Percentiles rank a stretch among this genome's conserved stretches.
phyloP scores from a whole-genome alignment of 2,113 vertebrate genomes.

The Microtus oregoni region DNA sequence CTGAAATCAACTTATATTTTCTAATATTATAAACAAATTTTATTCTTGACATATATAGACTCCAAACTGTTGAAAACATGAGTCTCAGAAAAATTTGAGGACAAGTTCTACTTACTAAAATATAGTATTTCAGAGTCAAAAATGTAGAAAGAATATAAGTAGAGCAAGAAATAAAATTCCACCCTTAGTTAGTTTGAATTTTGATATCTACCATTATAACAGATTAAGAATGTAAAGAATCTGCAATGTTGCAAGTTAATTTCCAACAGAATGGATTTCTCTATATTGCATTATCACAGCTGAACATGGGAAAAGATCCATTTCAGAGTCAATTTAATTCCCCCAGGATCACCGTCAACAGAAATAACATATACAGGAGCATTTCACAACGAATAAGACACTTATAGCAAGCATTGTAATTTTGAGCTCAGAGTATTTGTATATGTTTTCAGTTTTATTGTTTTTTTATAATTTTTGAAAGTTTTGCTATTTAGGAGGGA shows the following conservation, averaged over 20 bases:
- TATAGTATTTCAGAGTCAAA: not conserved
- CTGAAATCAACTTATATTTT: slow-evolving; percentile 27
- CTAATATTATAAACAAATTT: slow-evolving; percentile 2
- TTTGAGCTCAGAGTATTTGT: slow-evolving; percentile 31
- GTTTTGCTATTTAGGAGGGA: not conserved
- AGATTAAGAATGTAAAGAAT: slow-evolving; percentile 9
- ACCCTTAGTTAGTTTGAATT: not conserved
- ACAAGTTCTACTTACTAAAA: not conserved
- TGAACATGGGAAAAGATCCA: not conserved
- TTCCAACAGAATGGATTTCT: not conserved
- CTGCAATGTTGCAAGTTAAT: not conserved
- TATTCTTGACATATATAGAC: not conserved
- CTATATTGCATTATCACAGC: not conserved
- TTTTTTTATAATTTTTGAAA: slow-evolving; percentile 30
- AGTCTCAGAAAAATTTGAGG: slow-evolving; percentile 22
- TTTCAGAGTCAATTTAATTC: slow-evolving; percentile 61
- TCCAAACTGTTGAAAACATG: not conserved
- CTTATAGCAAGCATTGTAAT: slow-evolving; percentile 4
- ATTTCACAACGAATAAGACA: slow-evolving; percentile 23
- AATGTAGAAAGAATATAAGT: not conserved
- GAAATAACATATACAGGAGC: not conserved
- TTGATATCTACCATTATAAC: not conserved
- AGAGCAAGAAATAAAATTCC: not conserved
- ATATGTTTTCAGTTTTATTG: slow-evolving; percentile 37
- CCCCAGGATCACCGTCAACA: slow-evolving; percentile 24